phyloP scores from a whole-genome alignment of 2,797 vertebrate species.

The Ceyx erithaca region DNA sequence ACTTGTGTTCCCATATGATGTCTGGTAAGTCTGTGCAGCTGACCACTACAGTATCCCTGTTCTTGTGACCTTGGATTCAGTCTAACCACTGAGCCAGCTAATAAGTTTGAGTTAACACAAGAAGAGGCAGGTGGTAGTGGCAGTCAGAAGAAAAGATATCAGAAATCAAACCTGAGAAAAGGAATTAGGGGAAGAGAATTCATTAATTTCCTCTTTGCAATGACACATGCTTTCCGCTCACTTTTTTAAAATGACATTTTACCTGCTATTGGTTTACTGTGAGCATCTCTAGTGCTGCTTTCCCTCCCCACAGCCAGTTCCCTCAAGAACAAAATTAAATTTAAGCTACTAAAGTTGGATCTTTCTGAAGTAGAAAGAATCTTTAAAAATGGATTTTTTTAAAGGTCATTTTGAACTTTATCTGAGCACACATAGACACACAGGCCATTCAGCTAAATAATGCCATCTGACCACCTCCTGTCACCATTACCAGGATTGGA shows the following conservation, averaged over 20 bases:
- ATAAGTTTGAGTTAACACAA: constrained; percentile 25
- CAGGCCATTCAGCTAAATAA: constrained; percentile 70
- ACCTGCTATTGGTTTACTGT: constrained; percentile 56
- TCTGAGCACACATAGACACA: constrained; percentile 31
- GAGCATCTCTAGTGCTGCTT: neutral
- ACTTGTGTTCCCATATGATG: neutral
- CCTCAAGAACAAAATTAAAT: constrained; percentile 72
- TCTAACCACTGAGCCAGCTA: constrained; percentile 26
- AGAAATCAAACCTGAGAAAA: constrained; percentile 49
- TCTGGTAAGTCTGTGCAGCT: neutral
- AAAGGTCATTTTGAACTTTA: constrained; percentile 78
- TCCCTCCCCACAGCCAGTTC: constrained; percentile 15
- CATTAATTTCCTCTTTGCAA: constrained; percentile 48
- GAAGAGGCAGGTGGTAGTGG: neutral
- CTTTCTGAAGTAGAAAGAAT: constrained; percentile 72
- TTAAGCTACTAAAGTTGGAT: constrained; percentile 68
- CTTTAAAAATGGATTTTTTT: constrained; percentile 78
- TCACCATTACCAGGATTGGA: constrained; percentile 59
- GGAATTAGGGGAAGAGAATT: constrained; percentile 19
- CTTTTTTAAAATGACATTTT: constrained; percentile 67
- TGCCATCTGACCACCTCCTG: constrained; percentile 63
- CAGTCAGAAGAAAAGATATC: constrained; percentile 27
- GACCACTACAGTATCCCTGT: neutral
- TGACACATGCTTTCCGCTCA: constrained; percentile 21
- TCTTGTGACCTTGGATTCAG: neutral